Conservation (phyloP, 23 tunicate genomes). For the Styela plicata region DNA sequence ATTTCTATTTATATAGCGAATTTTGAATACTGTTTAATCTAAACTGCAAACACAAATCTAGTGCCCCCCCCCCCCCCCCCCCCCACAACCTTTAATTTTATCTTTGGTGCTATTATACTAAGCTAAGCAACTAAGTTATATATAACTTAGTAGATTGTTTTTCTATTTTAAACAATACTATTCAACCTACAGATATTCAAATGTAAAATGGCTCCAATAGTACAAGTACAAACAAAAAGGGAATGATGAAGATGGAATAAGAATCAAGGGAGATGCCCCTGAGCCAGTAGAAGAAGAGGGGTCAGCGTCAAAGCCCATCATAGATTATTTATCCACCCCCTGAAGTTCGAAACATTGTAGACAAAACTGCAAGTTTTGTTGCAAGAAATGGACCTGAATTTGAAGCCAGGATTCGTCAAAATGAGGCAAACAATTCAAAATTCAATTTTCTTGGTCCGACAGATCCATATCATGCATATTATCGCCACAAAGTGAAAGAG, state of each 20-base stretch:
- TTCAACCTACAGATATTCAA: no score
- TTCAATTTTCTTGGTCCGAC: constrained; percentile 71
- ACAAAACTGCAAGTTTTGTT: constrained; percentile 94
- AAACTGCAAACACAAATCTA: no score
- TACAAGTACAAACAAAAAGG: constrained; percentile 5
- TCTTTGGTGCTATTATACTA: no score
- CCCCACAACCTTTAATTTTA: no score
- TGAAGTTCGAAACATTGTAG: constrained; percentile 94
- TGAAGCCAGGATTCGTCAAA: constrained; percentile 86
- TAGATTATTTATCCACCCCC: constrained; percentile 97
- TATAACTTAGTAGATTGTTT: no score
- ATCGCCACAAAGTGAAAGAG: constrained; percentile 92
- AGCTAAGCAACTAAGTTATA: no score
- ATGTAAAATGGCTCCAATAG: constrained; percentile 19
- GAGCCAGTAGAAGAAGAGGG: constrained; percentile 74
- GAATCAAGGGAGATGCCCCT: constrained; percentile 65
- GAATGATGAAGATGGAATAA: constrained; percentile 11
- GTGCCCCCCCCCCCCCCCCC: no score
- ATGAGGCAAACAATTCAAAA: constrained; percentile 86
- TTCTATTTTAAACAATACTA: no score
- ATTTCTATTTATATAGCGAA: no score
- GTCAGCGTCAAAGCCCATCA: constrained; percentile 75
- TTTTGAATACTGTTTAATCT: no score
- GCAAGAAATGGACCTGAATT: constrained; percentile 96
- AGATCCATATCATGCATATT: constrained; percentile 95